These are phyloP conservation scores for Malurus leucopterus DNA, from an alignment of 2,797 vertebrate species.

Conservation along the genomic window DNA sequence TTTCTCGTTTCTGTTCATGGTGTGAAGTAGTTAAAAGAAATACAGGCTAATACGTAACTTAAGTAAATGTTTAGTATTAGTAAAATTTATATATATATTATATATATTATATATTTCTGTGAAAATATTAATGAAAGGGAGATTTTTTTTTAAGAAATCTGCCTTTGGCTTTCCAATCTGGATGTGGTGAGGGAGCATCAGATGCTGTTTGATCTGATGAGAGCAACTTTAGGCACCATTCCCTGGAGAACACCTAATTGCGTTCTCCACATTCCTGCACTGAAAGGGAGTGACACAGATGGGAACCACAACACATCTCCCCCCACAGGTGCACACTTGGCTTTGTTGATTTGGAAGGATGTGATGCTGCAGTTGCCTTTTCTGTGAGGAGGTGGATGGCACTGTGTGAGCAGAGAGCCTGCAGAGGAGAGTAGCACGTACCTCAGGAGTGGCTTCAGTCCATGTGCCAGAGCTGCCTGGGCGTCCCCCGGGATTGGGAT, in stretches of 20 bases:
- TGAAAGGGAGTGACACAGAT: background rate
- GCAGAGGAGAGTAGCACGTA: background rate
- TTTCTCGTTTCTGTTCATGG: constrained; percentile 55
- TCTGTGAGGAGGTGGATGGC: background rate
- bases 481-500: background rate
- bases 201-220: background rate
- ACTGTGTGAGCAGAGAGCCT: background rate
- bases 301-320: background rate
- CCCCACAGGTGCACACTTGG: background rate
- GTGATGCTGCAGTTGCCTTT: background rate
- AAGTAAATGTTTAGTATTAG: constrained; percentile 47
- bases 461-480: background rate
- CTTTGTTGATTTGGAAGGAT: background rate
- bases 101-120: constrained; percentile 27
- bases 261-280: background rate
- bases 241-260: background rate
- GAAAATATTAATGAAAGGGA: background rate
- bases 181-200: background rate
- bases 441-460: background rate
- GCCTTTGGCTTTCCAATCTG: background rate
- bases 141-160: background rate
- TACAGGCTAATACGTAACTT: constrained; percentile 15
- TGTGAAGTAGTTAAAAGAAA: constrained; percentile 54
- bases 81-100: background rate
- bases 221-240: background rate